Evolutionary conservation across 2,113 vertebrate genomes (phyloP).

Genomic region (Erpornis zantholeuca): DNA sequence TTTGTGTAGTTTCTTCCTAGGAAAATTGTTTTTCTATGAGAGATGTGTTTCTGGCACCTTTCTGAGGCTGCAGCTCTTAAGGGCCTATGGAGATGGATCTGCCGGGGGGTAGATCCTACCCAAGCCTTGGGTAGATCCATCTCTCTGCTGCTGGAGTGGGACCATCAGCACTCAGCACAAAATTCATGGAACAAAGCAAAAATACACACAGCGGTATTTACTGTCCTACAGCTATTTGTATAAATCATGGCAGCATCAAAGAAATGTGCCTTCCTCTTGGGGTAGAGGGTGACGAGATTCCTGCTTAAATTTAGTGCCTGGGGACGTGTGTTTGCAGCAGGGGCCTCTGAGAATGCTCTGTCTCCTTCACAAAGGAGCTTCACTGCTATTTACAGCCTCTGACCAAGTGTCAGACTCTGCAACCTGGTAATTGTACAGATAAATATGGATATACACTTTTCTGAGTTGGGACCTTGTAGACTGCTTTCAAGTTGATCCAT

Average conservation of each 20-base stretch:
- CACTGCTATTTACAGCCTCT: constrained; percentile 11
- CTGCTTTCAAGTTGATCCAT: background rate
- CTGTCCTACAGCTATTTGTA: background rate
- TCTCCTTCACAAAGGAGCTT: background rate
- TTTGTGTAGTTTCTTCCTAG: background rate
- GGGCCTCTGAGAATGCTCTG: constrained; percentile 26
- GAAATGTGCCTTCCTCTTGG: background rate
- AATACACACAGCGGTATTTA: rapidly evolving
- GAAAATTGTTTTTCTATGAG: background rate
- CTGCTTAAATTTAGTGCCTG: constrained; percentile 32
- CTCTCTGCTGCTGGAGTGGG: background rate
- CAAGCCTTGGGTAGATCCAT: background rate
- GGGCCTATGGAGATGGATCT: background rate
- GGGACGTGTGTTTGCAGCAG: background rate
- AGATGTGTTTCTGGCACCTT: background rate
- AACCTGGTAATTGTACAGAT: background rate
- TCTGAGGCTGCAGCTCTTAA: background rate
- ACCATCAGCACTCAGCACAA: background rate
- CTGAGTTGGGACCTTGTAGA: background rate
- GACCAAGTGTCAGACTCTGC: background rate
- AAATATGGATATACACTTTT: background rate
- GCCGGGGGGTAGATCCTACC: no score
- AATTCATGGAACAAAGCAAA: background rate
- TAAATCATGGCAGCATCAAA: constrained; percentile 6
- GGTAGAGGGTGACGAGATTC: background rate